These are phyloP conservation scores for Patagioenas fasciata DNA, from an alignment of 2,113 vertebrate species.

Conservation along the genomic window DNA sequence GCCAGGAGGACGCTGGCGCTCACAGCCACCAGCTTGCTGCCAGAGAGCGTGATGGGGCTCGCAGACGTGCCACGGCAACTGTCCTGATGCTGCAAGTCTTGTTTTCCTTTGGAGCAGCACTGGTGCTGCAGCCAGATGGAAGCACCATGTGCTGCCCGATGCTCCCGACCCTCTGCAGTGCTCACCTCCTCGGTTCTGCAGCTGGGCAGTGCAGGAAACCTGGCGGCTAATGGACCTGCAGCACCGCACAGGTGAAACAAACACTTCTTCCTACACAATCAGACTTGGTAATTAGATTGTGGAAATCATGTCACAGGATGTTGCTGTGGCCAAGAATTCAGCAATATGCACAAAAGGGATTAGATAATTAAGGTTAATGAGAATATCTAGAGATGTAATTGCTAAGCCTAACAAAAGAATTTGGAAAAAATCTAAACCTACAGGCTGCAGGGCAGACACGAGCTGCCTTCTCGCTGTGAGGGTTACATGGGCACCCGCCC, in stretches of 20 bases:
- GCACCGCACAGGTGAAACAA: background rate
- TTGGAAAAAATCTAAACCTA: background rate
- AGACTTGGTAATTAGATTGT: conserved; percentile 1
- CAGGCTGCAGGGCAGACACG: background rate
- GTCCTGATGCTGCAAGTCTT: background rate
- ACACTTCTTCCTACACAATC: background rate
- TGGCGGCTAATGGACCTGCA: background rate
- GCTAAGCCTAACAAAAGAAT: conserved; percentile 6
- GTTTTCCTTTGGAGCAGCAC: background rate
- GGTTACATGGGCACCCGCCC: background rate
- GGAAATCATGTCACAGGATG: conserved; percentile 4
- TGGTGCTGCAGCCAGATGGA: background rate
- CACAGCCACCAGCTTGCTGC: background rate
- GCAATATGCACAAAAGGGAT: background rate
- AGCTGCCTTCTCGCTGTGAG: rapidly evolving
- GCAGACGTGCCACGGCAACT: background rate
- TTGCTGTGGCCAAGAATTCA: conserved; percentile 28
- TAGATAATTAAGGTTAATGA: conserved; percentile 36
- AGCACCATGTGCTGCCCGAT: background rate
- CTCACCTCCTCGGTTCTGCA: background rate
- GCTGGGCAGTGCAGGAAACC: background rate
- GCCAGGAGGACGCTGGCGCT: background rate
- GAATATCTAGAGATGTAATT: background rate
- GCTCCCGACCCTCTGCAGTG: background rate
- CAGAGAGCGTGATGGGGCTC: background rate